These are phyloP conservation scores for Tortricodes alternella DNA, from an alignment of 2,888 invertebrate genomes.

Conservation along the genomic window DNA sequence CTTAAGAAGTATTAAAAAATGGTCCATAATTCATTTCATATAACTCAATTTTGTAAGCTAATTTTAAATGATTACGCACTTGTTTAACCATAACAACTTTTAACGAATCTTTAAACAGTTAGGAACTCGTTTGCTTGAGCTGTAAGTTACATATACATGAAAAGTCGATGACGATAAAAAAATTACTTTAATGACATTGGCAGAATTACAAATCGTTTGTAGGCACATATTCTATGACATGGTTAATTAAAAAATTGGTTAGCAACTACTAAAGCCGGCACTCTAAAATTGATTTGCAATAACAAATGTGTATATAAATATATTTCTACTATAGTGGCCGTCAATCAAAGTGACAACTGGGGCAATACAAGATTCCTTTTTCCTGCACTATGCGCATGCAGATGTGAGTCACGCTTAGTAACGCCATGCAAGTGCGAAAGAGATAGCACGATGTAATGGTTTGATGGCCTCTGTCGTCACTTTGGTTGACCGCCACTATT, in stretches of 20 bases:
- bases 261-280: no score
- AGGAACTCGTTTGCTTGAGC: not conserved
- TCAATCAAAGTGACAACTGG: no score
- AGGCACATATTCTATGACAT: slow-evolving; percentile 1
- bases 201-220: not conserved
- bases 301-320: not conserved
- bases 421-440: no score
- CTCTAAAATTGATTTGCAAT: no score
- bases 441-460: no score
- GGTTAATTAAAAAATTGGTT: slow-evolving; percentile 1
- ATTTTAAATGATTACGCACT: slow-evolving; percentile 14
- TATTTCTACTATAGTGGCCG: no score
- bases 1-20: not conserved
- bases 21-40: not conserved
- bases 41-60: not conserved
- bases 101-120: not conserved
- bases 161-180: not conserved
- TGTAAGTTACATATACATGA: not conserved
- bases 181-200: not conserved
- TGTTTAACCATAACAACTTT: slow-evolving; percentile 1
- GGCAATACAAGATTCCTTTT: no score
- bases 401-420: no score
- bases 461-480: no score
- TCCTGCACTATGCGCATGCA: no score
- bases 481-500: no score